Conservation (phyloP, 2,113 vertebrate genomes). For the Terrapene triunguis region DNA sequence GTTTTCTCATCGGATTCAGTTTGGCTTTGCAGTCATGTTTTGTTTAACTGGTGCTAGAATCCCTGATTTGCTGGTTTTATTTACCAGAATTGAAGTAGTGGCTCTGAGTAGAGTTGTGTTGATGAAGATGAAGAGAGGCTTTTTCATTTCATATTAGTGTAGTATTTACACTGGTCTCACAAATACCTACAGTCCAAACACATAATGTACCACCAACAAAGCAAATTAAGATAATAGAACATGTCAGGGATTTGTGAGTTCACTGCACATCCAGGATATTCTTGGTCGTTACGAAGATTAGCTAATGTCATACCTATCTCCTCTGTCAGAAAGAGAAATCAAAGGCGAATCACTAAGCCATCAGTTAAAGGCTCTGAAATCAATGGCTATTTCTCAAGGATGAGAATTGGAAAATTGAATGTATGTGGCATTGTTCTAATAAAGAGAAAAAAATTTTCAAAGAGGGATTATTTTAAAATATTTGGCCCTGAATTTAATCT, state of each 20-base stretch:
- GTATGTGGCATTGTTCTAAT: not conserved
- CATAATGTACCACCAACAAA: not conserved
- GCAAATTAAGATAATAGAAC: not conserved
- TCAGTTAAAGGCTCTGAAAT: not conserved
- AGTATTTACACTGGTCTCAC: fast-evolving
- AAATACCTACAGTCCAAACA: not conserved
- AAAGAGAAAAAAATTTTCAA: not conserved
- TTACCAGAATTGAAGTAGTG: not conserved
- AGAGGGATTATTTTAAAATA: not conserved
- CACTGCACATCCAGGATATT: not conserved
- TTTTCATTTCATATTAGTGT: slow-evolving; percentile 2
- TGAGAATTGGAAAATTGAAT: not conserved
- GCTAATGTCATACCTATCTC: not conserved
- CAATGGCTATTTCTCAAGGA: not conserved
- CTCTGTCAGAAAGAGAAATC: not conserved
- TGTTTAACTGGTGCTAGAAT: not conserved
- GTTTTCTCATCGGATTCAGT: not conserved
- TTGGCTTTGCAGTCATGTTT: not conserved
- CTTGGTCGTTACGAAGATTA: not conserved
- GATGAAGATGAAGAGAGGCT: not conserved
- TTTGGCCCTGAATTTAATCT: not conserved
- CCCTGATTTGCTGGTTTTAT: not conserved
- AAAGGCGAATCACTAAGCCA: not conserved
- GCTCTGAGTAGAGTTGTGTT: not conserved
- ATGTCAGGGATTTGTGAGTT: not conserved